Percentiles rank a stretch among this genome's conserved stretches.
Conservation (phyloP, 2,797 vertebrate genomes). For the Tenualosa ilisha region DNA sequence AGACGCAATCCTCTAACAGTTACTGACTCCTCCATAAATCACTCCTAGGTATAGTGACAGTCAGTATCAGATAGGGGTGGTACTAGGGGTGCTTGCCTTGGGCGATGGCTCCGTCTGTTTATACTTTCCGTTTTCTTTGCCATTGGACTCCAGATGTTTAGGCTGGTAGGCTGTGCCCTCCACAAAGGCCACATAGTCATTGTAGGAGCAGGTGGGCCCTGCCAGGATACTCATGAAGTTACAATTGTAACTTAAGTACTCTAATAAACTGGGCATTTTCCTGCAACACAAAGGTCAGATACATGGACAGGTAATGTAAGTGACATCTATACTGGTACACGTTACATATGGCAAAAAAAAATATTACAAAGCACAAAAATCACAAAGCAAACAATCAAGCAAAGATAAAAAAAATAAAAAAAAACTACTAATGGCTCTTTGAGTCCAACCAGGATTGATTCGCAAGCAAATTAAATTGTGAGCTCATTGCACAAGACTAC, state of each 20-base stretch:
- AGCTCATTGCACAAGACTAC: not conserved
- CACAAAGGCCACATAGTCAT: constrained; percentile 96
- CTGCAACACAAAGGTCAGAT: constrained; percentile 69
- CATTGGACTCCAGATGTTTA: constrained; percentile 80
- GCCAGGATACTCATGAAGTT: constrained; percentile 99
- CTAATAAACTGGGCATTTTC: constrained; percentile 93
- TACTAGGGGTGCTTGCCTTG: constrained; percentile 73
- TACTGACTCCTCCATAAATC: too few relatives aligned
- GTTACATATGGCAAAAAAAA: not conserved
- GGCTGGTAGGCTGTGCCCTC: constrained; percentile 85
- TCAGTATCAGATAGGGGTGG: not conserved
- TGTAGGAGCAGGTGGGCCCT: constrained; percentile 95
- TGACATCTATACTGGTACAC: too few relatives aligned
- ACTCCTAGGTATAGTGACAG: too few relatives aligned
- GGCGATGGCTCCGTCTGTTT: constrained; percentile 88
- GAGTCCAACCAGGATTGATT: not conserved
- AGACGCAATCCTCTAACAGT: too few relatives aligned
- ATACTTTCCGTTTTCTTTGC: constrained; percentile 83
- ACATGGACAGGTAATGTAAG: not conserved
- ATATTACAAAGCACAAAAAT: not conserved
- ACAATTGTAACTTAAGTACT: constrained; percentile 98
- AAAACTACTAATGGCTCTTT: not conserved
- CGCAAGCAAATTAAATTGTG: not conserved
- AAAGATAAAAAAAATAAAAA: not conserved
- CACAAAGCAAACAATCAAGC: not conserved